A percentile compares a stretch with the other conserved stretches of the same genome.
phyloP scores from a whole-genome alignment of 2,888 invertebrate species.

The Junonia oenone region DNA sequence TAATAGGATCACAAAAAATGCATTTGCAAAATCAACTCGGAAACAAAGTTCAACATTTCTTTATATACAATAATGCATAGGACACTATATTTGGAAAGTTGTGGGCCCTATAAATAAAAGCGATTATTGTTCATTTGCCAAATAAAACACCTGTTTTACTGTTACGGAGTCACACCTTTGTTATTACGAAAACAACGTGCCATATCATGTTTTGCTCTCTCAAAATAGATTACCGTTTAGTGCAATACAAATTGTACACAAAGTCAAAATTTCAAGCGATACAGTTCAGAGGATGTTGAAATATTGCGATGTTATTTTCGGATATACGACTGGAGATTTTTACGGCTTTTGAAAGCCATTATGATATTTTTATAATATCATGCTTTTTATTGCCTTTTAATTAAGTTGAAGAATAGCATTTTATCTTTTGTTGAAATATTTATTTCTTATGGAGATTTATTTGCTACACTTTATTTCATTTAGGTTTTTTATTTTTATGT shows the following conservation, averaged over 20 bases:
- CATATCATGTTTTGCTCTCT: conserved; percentile 6
- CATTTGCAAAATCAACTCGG: not conserved
- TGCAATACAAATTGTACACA: conserved; percentile 12
- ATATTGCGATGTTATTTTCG: not conserved
- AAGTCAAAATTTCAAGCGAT: conserved; percentile 5
- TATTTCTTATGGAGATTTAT: too few relatives aligned
- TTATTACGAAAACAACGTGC: conserved; percentile 13
- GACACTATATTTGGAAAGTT: not conserved
- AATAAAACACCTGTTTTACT: conserved; percentile 27
- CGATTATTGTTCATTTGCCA: conserved; percentile 22
- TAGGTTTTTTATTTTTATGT: too few relatives aligned
- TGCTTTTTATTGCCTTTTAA: too few relatives aligned
- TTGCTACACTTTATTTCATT: too few relatives aligned
- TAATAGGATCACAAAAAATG: too few relatives aligned
- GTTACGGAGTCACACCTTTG: conserved; percentile 7
- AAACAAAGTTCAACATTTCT: not conserved
- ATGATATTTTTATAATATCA: too few relatives aligned
- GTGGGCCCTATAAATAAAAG: conserved; percentile 8
- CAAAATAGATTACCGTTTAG: conserved; percentile 12
- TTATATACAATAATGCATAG: not conserved
- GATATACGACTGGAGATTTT: conserved; percentile 1
- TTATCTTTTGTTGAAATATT: too few relatives aligned
- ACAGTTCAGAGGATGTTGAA: conserved; percentile 8
- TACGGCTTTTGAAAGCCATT: not conserved
- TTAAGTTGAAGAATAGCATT: too few relatives aligned